Conservation (phyloP, 2,888 invertebrate genomes). For the Nebria salina region DNA sequence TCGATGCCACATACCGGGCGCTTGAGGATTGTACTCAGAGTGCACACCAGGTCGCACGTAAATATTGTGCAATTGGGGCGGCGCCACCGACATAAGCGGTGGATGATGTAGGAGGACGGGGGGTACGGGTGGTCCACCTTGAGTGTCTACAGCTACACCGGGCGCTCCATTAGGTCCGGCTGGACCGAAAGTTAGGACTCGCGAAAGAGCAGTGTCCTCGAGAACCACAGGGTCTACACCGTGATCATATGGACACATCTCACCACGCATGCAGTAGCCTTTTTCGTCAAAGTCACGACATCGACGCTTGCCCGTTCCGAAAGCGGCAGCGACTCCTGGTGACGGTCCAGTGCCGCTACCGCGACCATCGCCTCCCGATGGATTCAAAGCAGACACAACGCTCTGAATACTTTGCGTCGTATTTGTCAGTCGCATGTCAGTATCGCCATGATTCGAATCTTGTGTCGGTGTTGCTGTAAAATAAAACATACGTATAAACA, state of each 20-base stretch:
- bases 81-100: constrained; percentile 55
- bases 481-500: constrained; percentile 21
- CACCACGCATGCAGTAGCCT: constrained; percentile 96
- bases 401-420: constrained; percentile 67
- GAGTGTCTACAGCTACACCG: constrained; percentile 51
- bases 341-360: constrained; percentile 21
- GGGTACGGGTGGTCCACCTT: constrained; percentile 50
- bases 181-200: constrained; percentile 66
- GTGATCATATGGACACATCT: constrained; percentile 97
- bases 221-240: constrained; percentile 95
- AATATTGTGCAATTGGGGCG: constrained; percentile 52
- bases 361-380: constrained; percentile 13
- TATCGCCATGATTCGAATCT: constrained; percentile 69
- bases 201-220: constrained; percentile 78
- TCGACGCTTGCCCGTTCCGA: constrained; percentile 66
- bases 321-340: constrained; percentile 27
- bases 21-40: constrained; percentile 47
- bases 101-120: constrained; percentile 48
- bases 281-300: constrained; percentile 94
- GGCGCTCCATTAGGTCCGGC: constrained; percentile 63
- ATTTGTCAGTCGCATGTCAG: constrained; percentile 65
- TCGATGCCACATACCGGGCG: constrained; percentile 60
- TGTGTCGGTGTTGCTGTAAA: constrained; percentile 67
- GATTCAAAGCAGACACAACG: constrained; percentile 61
- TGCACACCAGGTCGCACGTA: constrained; percentile 58